phyloP scores from a whole-genome alignment of 2,888 invertebrate species.

The Gisinianus flammeolus region DNA sequence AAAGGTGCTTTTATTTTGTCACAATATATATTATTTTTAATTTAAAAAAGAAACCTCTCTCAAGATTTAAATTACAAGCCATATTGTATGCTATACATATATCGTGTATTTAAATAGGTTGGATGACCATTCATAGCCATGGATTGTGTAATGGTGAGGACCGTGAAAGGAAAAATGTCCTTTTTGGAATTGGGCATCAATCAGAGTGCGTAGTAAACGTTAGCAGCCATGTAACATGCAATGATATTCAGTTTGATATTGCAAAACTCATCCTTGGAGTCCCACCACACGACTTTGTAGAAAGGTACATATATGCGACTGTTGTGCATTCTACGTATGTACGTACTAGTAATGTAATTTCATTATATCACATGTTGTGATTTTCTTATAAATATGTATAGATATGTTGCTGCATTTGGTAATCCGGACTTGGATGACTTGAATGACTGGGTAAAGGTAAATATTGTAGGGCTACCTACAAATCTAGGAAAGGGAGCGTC shows the following conservation, averaged over 20 bases:
- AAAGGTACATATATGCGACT: conserved; percentile 1
- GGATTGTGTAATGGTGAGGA: conserved; percentile 33
- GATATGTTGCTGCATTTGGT: conserved; percentile 62
- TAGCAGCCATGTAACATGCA: conserved; percentile 58
- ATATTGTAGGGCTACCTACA: neutral
- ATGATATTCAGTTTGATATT: conserved; percentile 61
- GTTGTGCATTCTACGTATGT: too few relatives aligned
- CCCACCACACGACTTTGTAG: neutral
- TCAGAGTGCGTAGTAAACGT: conserved; percentile 28
- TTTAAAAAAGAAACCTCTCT: neutral
- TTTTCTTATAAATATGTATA: too few relatives aligned
- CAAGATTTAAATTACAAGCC: too few relatives aligned
- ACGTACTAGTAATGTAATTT: too few relatives aligned
- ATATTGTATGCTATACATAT: too few relatives aligned
- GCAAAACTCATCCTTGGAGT: conserved; percentile 59
- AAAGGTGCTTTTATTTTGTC: neutral
- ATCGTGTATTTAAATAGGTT: conserved; percentile 28
- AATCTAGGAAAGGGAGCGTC: conserved; percentile 45
- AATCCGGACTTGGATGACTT: conserved; percentile 61
- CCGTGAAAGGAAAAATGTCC: conserved; percentile 11
- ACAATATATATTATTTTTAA: neutral
- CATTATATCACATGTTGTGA: too few relatives aligned
- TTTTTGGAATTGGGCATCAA: conserved; percentile 26
- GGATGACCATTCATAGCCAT: conserved; percentile 48
- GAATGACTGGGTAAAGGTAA: conserved; percentile 32